Percentiles rank a stretch among this genome's conserved stretches.
Conservation (phyloP, 2,113 vertebrate species). For the Geococcyx californianus region DNA sequence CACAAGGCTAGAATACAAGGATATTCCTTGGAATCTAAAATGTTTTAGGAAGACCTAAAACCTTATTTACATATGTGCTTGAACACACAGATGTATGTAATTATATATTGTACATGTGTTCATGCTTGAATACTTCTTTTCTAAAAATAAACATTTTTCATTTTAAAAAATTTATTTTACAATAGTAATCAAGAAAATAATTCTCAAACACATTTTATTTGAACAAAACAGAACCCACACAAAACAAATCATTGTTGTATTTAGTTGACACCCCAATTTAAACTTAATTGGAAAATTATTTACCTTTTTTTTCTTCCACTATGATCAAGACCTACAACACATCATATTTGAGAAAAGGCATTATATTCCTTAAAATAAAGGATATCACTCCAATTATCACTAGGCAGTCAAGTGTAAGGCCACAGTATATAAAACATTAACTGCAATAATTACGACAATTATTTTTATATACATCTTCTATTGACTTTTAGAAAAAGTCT, state of each 20-base stretch:
- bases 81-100: background rate
- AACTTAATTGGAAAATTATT: background rate
- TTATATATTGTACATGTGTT: background rate
- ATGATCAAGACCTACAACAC: background rate
- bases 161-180: background rate
- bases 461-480: background rate
- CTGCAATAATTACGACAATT: background rate
- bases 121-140: background rate
- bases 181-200: background rate
- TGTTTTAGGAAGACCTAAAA: background rate
- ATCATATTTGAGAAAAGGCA: background rate
- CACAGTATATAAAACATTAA: background rate
- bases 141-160: background rate
- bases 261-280: background rate
- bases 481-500: background rate
- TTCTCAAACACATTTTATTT: background rate
- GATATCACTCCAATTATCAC: background rate
- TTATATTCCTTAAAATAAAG: background rate
- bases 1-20: background rate
- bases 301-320: background rate
- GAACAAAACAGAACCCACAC: background rate
- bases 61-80: rapidly evolving
- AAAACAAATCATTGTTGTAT: background rate
- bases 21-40: background rate
- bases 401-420: background rate